These are phyloP conservation scores for Hyaena hyaena DNA, from an alignment of 2,113 vertebrate species.

Conservation along the genomic window DNA sequence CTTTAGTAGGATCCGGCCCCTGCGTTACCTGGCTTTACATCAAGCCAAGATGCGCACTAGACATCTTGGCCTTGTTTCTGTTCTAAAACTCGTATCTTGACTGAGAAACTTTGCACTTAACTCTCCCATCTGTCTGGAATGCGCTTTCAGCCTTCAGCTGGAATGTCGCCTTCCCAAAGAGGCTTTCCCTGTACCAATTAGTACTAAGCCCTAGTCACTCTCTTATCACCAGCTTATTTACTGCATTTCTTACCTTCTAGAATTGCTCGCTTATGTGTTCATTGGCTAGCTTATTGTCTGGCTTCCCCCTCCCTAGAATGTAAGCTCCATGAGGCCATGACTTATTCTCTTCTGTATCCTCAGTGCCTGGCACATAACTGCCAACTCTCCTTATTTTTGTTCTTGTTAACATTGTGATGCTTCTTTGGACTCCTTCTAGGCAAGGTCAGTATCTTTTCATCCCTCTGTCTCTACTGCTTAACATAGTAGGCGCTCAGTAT, in stretches of 20 bases:
- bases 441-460: not conserved
- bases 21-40: not conserved
- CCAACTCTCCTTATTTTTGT: not conserved
- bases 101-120: not conserved
- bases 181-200: not conserved
- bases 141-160: conserved; percentile 8
- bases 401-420: not conserved
- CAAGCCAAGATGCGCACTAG: not conserved
- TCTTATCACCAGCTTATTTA: not conserved
- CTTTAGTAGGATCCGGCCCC: not conserved
- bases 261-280: not conserved
- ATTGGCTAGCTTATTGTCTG: not conserved
- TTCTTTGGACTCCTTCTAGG: conserved; percentile 30
- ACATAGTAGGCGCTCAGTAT: not conserved
- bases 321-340: not conserved
- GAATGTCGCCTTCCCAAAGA: conserved; percentile 45
- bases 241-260: not conserved
- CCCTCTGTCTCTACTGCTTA: not conserved
- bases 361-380: not conserved
- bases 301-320: not conserved
- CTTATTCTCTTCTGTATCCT: conserved; percentile 18
- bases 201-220: not conserved
- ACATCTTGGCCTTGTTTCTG: conserved; percentile 17
- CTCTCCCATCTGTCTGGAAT: not conserved
- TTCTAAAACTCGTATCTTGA: not conserved